Conservation (phyloP, 1,140 invertebrate species). For the Halictus rubicundus region DNA sequence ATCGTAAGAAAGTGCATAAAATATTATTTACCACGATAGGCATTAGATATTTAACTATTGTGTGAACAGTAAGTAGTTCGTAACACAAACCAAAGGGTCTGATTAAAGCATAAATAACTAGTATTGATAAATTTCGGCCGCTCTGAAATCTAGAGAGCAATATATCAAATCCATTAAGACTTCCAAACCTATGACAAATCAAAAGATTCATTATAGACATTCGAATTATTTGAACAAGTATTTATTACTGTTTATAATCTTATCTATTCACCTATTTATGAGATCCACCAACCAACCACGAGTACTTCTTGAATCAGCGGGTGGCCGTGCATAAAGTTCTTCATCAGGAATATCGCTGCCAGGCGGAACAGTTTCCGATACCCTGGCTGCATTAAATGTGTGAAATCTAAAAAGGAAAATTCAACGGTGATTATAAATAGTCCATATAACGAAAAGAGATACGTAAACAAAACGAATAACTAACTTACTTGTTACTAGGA, state of each 20-base stretch:
- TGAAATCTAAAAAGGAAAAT: constrained; percentile 88
- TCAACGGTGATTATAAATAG: neutral
- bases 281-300: constrained; percentile 97
- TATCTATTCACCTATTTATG: constrained; percentile 87
- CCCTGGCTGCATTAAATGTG: constrained; percentile 92
- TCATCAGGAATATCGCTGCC: constrained; percentile 85
- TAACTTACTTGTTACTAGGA: constrained; percentile 92
- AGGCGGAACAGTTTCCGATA: constrained; percentile 88
- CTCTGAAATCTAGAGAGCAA: constrained; percentile 92
- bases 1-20: constrained; percentile 1
- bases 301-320: constrained; percentile 87
- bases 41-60: constrained; percentile 95
- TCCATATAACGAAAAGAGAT: neutral
- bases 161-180: constrained; percentile 93
- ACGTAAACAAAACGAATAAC: neutral
- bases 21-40: constrained; percentile 92
- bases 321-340: constrained; percentile 90
- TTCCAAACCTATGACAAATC: constrained; percentile 87
- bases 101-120: constrained; percentile 91
- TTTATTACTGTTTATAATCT: too few relatives aligned
- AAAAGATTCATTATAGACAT: neutral
- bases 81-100: constrained; percentile 96
- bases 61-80: constrained; percentile 94
- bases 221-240: neutral
- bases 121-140: constrained; percentile 87